A percentile compares a stretch with the other conserved stretches of the same genome.
Evolutionary conservation across 2,113 vertebrate species (phyloP).

Genomic region (Lipophrys pholis): DNA sequence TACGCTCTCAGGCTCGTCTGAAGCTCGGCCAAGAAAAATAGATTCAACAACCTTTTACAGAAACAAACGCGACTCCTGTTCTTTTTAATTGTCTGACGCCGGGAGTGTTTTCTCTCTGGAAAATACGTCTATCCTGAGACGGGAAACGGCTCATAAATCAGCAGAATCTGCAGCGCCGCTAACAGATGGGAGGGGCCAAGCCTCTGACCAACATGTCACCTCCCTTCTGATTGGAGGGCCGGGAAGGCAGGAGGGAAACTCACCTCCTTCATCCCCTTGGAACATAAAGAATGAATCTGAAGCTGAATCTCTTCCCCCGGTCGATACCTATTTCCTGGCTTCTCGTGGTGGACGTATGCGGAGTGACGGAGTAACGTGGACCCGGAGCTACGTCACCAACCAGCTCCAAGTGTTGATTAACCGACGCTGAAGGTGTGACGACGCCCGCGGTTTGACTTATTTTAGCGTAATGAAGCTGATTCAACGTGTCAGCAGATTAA

Average conservation of each 20-base stretch:
- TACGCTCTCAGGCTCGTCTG: conserved; percentile 39
- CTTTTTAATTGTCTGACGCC: conserved; percentile 53
- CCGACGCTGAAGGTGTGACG: conserved; percentile 32
- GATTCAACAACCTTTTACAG: conserved; percentile 18
- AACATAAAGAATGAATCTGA: no score
- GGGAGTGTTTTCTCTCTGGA: conserved; percentile 27
- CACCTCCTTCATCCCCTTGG: conserved; percentile 14
- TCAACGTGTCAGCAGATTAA: no score
- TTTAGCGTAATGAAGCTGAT: conserved; percentile 12
- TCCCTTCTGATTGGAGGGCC: conserved; percentile 45
- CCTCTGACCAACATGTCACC: conserved; percentile 69
- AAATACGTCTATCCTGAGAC: conserved; percentile 38
- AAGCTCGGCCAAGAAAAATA: conserved; percentile 44
- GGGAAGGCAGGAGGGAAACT: conserved; percentile 37
- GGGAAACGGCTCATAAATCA: conserved; percentile 57
- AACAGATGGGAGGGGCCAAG: conserved; percentile 67
- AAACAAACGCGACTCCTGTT: conserved; percentile 42
- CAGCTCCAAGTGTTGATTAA: conserved; percentile 59
- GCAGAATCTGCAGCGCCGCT: conserved; percentile 45
- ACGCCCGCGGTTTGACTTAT: conserved; percentile 37
- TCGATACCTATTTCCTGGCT: no score
- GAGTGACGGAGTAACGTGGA: background rate
- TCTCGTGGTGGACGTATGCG: conserved; percentile 55
- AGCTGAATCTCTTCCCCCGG: no score
- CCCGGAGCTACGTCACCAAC: conserved; percentile 22